Base-by-base conservation (phyloP, 92 coral and sea anemone genomes). In the Diadumene lineata region DNA sequence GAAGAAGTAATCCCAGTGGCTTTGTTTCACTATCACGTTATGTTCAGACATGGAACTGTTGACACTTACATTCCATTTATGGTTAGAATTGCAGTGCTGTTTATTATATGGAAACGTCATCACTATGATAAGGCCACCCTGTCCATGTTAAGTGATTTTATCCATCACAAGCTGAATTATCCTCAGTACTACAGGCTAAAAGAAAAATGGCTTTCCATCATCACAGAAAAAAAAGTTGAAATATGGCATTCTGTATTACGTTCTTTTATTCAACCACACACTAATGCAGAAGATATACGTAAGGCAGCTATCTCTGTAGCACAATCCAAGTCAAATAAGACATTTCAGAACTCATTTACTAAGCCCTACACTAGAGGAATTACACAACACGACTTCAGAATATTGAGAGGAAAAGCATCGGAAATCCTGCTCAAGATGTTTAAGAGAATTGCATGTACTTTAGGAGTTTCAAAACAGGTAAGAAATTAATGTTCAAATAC, bases 51-150 rank as follows among this genome's bases (percentile, higher is more conserved):
- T 25, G 86, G 81, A n/a, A 71, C 58, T n/a, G 64, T 81, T 50
- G 48, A 70, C 30, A 55, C 61, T 22, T 84, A 71, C 71, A 18
- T 68, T 34, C 19, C 50, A 38, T 57, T 66, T 27, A 79, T 70
- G 80, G 27, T 44, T n/a, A 34, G 87, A 69, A 64, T 81, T 44
- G 28, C 66, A 30, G 33, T 84, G 16, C 18, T 81, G 50, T 85
- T 61, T 55, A 81, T 68, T 32, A 34, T 51, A 46, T 84, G 86
- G 80, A 33, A 56, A 38, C 55, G 88, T 11, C 56, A 67, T 17
- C 86, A 84, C 51, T 84, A 84, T 60, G 86, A 84, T 66, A 84
- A 38, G 43, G 69, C 88, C 16, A 83, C 80, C 7, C 50, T 81
- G 56, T 81, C 86, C 34, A 58, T 80, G 80, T 56, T 82, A 24